Evolutionary conservation across 2,888 invertebrate genomes (phyloP).

Genomic region (Trachelus iudaicus): DNA sequence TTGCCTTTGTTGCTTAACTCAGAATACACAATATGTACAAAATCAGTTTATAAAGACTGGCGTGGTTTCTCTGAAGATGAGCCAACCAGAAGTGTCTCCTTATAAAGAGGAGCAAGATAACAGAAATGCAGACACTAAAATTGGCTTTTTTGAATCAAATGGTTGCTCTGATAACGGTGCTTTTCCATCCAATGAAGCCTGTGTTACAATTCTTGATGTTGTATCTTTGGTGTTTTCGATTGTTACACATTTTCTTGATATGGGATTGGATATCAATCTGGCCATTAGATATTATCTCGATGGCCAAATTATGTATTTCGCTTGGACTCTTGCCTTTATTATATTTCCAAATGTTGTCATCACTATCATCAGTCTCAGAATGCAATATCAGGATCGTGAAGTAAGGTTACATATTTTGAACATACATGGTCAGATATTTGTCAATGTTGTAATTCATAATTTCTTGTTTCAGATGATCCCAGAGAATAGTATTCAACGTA

Average conservation of each 20-base stretch:
- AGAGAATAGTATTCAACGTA: background rate
- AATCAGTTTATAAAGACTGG: background rate
- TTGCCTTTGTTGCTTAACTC: background rate
- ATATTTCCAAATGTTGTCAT: constrained; percentile 80
- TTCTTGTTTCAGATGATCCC: constrained; percentile 3
- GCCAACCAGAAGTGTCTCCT: background rate
- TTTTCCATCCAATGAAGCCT: constrained; percentile 68
- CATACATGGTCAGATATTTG: background rate
- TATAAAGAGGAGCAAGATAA: background rate
- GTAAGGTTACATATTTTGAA: constrained; percentile 30
- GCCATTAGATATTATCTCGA: constrained; percentile 74
- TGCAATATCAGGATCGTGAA: constrained; percentile 68
- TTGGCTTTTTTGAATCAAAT: background rate
- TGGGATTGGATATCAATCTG: constrained; percentile 77
- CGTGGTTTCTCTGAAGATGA: background rate
- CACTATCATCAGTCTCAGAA: constrained; percentile 78
- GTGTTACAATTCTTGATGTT: constrained; percentile 73
- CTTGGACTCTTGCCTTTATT: constrained; percentile 77
- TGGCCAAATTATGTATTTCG: constrained; percentile 72
- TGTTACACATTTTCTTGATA: constrained; percentile 76
- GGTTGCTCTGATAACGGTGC: background rate
- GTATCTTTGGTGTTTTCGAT: constrained; percentile 76
- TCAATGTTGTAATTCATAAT: background rate
- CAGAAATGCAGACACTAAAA: background rate
- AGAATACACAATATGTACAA: background rate